A percentile compares a stretch with the other conserved stretches of the same genome.
Conservation (phyloP, 1,140 invertebrate species). For the Trinorchestia longiramus region DNA sequence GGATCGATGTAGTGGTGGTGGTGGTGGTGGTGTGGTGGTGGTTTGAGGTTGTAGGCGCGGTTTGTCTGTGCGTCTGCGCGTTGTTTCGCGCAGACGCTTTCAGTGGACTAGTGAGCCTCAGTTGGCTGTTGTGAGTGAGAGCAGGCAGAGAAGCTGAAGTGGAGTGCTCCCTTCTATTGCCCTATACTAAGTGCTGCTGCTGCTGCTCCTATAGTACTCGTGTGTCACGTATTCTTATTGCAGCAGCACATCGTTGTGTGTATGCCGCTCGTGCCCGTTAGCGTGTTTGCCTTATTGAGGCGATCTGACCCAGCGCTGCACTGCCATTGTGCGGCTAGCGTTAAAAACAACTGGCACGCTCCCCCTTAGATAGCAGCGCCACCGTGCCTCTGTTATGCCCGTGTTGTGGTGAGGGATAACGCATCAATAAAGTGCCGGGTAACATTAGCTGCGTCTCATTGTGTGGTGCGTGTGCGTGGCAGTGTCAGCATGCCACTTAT, state of each 20-base stretch:
- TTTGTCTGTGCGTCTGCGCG: slow-evolving; percentile 38
- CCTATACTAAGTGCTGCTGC: slow-evolving; percentile 3
- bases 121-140: slow-evolving; percentile 38
- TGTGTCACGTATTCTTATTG: not conserved
- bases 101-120: slow-evolving; percentile 10
- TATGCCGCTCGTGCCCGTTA: not conserved
- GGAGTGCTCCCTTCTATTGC: not conserved
- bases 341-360: not conserved
- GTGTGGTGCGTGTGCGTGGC: not conserved
- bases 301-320: not conserved
- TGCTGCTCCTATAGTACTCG: not conserved
- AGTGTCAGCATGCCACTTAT: slow-evolving; percentile 44
- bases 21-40: slow-evolving; percentile 36
- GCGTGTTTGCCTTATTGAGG: not conserved
- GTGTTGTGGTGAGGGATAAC: not conserved
- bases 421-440: not conserved
- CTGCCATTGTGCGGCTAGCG: slow-evolving; percentile 29
- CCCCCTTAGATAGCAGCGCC: not conserved
- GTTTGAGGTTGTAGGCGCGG: slow-evolving; percentile 43
- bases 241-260: not conserved
- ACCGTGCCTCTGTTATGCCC: not conserved
- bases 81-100: slow-evolving; percentile 12
- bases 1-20: slow-evolving; percentile 52
- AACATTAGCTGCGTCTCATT: slow-evolving; percentile 6
- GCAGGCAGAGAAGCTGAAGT: slow-evolving; percentile 2